Evolutionary conservation across 2,113 vertebrate genomes (phyloP).

Genomic region (Gavia stellata): DNA sequence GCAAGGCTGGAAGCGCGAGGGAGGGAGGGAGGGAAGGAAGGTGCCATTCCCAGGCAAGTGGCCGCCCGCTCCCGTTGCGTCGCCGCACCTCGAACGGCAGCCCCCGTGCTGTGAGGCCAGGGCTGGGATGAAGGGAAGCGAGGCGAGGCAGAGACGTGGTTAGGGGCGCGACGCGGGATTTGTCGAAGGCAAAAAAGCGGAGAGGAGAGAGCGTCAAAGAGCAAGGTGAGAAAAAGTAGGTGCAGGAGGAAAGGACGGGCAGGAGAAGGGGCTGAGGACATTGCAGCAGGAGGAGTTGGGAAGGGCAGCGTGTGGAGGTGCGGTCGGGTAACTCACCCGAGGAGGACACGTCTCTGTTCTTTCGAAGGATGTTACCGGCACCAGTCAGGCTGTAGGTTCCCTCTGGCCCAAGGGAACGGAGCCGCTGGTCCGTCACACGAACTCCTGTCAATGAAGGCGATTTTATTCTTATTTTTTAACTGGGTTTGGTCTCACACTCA

Average conservation of each 20-base stretch:
- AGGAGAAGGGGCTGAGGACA: constrained; percentile 4
- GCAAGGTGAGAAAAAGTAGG: background rate
- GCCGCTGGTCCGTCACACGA: background rate
- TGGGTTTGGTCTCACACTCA: constrained; percentile 44
- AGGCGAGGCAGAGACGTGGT: background rate
- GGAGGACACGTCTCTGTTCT: background rate
- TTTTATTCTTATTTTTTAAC: constrained; percentile 14
- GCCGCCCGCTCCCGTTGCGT: background rate
- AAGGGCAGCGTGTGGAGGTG: background rate
- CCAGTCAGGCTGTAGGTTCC: background rate
- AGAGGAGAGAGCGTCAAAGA: background rate
- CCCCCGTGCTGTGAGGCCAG: background rate
- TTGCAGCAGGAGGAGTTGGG: background rate
- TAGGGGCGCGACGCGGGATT: background rate
- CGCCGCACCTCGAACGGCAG: background rate
- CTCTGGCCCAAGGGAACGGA: background rate
- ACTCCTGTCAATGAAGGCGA: background rate
- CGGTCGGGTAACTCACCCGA: background rate
- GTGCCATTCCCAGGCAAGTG: background rate
- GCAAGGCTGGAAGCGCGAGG: background rate
- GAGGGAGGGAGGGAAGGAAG: background rate
- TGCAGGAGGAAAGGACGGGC: background rate
- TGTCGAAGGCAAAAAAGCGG: background rate
- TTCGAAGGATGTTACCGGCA: background rate
- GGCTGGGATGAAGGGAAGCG: background rate